Conservation (phyloP, 2,797 vertebrate genomes). For the Phataginus tetradactyla region DNA sequence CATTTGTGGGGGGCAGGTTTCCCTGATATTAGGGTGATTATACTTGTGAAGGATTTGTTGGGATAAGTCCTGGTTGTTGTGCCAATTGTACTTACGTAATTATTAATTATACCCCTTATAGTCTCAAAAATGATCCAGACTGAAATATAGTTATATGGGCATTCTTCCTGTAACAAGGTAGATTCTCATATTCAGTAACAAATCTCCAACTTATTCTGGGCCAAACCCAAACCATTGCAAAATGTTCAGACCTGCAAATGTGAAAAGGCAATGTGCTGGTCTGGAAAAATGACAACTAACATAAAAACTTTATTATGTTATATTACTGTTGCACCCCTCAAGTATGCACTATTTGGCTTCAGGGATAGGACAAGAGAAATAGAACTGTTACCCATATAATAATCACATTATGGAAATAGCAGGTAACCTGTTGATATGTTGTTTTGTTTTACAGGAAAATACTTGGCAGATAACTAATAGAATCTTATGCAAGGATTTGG, state of each 20-base stretch:
- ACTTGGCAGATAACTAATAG: constrained; percentile 97
- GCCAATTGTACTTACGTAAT: not conserved
- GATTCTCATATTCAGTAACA: not conserved
- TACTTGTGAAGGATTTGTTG: not conserved
- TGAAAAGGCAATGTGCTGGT: not conserved
- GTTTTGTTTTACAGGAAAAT: constrained; percentile 93
- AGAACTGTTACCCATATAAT: not conserved
- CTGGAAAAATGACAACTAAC: not conserved
- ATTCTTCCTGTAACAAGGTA: not conserved
- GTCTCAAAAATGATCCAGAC: not conserved
- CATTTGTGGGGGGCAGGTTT: not conserved
- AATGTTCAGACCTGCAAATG: not conserved
- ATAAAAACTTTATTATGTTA: not conserved
- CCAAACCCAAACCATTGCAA: constrained; percentile 2
- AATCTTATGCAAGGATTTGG: constrained; percentile 82
- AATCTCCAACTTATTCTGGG: not conserved
- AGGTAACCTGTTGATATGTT: constrained; percentile 4
- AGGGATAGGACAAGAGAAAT: not conserved
- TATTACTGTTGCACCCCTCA: not conserved
- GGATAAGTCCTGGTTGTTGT: not conserved
- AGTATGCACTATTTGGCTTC: not conserved
- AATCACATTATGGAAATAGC: not conserved
- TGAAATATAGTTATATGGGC: not conserved
- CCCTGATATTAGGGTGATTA: not conserved
- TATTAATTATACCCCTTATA: not conserved